Base-by-base conservation (phyloP, 2,113 vertebrate species). In the Otolemur garnettii region DNA sequence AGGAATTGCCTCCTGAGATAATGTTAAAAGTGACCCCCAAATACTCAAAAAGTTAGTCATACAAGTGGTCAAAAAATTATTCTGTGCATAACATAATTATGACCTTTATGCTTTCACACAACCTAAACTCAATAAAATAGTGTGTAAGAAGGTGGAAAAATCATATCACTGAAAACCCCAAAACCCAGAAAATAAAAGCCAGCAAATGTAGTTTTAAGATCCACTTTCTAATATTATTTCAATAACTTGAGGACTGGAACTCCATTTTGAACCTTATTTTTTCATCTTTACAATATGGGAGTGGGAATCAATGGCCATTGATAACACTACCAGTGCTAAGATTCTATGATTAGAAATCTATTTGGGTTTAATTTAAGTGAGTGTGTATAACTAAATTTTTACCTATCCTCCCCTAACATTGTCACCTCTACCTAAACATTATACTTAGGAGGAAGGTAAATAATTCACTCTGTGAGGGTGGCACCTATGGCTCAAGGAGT, bases 121-220 rank as follows among this genome's bases (percentile, higher is more conserved):
- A 87, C 12, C 24, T 91, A 87, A 83, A 91, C 6, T 78, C 50
- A 74, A 38, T 60, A 79, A 96, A 84, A 12, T 87, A 80, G 68
- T 84, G 83, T 24, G 28, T 53, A 84, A 71, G 8, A 64, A 92
- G 28, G 22, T 50, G 3, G 3, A 2, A 3, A 78, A 66, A 17
- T 62, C 4, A 53, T 74, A 90, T 59, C 50, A 87, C 21, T 30
- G 33, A 91, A 66, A 50, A 68, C 0, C 12, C 35, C 87, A 87
- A 93, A 71, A 4, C 11, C 33, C 18, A 59, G 21, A 60, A 68
- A 77, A 78, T 7, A 59, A 90, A 90, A 38, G 15, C 19, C 4
- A 72, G 19, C 17, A 91, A 88, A 74, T 83, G 77, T 83, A 79
- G 50, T 83, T 87, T 87, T 79, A 95, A 93, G 26, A 68, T n/a